Evolutionary conservation across 2,888 invertebrate species (phyloP).

Genomic region (Chalcis sispes): DNA sequence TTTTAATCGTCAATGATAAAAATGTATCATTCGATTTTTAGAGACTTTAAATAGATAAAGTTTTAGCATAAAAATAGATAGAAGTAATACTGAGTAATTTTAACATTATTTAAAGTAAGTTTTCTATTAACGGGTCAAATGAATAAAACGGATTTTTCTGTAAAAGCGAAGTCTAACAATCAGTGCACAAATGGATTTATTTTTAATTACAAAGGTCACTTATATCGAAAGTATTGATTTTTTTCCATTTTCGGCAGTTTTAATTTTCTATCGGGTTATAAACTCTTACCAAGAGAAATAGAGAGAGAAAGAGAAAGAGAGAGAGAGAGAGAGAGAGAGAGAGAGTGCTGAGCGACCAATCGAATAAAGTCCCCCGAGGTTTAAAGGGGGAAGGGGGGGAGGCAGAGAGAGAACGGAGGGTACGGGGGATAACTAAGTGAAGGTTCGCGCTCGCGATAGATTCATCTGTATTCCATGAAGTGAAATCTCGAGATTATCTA

Average conservation of each 20-base stretch:
- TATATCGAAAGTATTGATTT: not conserved
- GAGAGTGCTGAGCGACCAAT: slow-evolving; percentile 25
- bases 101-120: too few relatives aligned
- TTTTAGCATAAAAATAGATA: too few relatives aligned
- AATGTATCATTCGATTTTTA: too few relatives aligned
- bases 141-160: too few relatives aligned
- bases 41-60: too few relatives aligned
- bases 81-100: too few relatives aligned
- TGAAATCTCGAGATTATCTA: slow-evolving; percentile 68
- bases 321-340: slow-evolving; percentile 1
- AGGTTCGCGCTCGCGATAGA: slow-evolving; percentile 64
- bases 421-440: slow-evolving; percentile 59
- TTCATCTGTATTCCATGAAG: slow-evolving; percentile 69
- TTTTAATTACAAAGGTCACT: too few relatives aligned
- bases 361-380: slow-evolving; percentile 38
- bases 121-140: too few relatives aligned
- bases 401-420: slow-evolving; percentile 16
- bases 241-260: slow-evolving; percentile 21
- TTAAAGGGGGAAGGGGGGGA: slow-evolving; percentile 40
- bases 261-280: slow-evolving; percentile 41
- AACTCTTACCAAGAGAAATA: slow-evolving; percentile 5
- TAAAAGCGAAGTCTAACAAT: too few relatives aligned
- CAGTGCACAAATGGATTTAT: too few relatives aligned
- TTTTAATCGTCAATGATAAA: too few relatives aligned
- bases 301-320: slow-evolving; percentile 19